A percentile compares a stretch with the other conserved stretches of the same genome.
Evolutionary conservation across 2,888 invertebrate genomes (phyloP).

Genomic region (Beris morrisii): DNA sequence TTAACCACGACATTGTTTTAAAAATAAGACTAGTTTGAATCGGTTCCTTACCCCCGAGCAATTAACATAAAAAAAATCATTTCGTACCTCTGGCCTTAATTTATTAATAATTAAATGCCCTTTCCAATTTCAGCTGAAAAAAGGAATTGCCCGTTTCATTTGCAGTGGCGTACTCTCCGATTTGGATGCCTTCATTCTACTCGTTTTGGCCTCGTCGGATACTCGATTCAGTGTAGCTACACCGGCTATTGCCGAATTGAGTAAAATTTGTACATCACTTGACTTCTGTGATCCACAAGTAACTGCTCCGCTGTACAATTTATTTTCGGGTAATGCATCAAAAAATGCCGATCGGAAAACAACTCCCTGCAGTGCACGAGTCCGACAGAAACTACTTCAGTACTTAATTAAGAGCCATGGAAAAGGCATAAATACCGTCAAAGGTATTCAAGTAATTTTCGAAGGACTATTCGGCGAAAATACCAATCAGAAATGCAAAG

Average conservation of each 20-base stretch:
- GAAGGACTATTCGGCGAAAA: constrained; percentile 83
- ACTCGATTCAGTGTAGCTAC: constrained; percentile 88
- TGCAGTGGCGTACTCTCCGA: constrained; percentile 75
- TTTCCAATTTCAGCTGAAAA: constrained; percentile 61
- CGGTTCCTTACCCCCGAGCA: not conserved
- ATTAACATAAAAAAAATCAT: not conserved
- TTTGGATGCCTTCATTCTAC: constrained; percentile 71
- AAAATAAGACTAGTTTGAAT: not conserved
- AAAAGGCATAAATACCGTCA: constrained; percentile 72
- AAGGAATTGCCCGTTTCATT: constrained; percentile 80
- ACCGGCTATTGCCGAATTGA: constrained; percentile 81
- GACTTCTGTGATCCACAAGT: constrained; percentile 75
- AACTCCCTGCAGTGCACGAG: constrained; percentile 77
- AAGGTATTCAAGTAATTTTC: constrained; percentile 86
- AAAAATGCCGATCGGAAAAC: constrained; percentile 70
- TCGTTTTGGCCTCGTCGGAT: constrained; percentile 86
- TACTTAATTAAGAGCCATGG: constrained; percentile 76
- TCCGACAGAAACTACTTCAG: constrained; percentile 82
- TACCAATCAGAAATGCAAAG: constrained; percentile 80
- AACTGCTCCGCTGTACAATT: constrained; percentile 73
- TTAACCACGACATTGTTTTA: too few relatives aligned
- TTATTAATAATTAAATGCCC: too few relatives aligned
- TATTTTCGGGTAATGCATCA: constrained; percentile 63
- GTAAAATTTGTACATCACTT: constrained; percentile 70
- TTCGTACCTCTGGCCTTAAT: not conserved